Evolutionary conservation across 2,888 invertebrate genomes (phyloP).

Genomic region (Lamellibrachia satsuma): DNA sequence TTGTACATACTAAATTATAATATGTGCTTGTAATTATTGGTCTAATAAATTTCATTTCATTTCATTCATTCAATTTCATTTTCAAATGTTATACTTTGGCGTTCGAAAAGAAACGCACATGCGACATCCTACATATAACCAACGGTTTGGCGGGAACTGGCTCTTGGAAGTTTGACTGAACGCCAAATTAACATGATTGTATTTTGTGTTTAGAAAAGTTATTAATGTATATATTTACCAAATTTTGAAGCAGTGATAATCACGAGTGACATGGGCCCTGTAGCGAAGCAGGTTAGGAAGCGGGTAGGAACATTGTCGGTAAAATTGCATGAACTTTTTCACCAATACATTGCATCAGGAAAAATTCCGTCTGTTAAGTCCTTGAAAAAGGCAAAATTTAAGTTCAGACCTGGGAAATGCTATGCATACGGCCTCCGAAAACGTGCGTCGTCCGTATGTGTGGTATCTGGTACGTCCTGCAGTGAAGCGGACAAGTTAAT

Average conservation of each 20-base stretch:
- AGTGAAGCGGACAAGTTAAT: neutral
- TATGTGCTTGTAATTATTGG: no score
- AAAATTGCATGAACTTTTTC: neutral
- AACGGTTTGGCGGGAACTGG: neutral
- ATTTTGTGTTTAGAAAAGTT: neutral
- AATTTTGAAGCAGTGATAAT: neutral
- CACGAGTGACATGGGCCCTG: neutral
- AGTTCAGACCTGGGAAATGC: neutral
- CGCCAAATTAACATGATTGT: neutral
- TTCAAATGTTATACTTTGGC: neutral
- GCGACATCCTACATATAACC: neutral
- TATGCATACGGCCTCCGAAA: neutral
- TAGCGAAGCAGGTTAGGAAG: neutral
- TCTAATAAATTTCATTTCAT: no score
- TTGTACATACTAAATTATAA: no score
- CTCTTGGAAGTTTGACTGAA: neutral
- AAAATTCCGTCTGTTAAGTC: neutral
- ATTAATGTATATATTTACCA: neutral
- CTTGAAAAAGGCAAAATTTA: conserved; percentile 4
- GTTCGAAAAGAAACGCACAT: neutral
- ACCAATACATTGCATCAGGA: conserved; percentile 10
- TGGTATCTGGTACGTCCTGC: neutral
- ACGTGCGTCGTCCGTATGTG: neutral
- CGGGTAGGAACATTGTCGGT: conserved; percentile 5
- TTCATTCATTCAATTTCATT: neutral